A percentile compares a stretch with the other conserved stretches of the same genome.
phyloP scores from a whole-genome alignment of 1,140 invertebrate species.

The Mesaphorura yosii region DNA sequence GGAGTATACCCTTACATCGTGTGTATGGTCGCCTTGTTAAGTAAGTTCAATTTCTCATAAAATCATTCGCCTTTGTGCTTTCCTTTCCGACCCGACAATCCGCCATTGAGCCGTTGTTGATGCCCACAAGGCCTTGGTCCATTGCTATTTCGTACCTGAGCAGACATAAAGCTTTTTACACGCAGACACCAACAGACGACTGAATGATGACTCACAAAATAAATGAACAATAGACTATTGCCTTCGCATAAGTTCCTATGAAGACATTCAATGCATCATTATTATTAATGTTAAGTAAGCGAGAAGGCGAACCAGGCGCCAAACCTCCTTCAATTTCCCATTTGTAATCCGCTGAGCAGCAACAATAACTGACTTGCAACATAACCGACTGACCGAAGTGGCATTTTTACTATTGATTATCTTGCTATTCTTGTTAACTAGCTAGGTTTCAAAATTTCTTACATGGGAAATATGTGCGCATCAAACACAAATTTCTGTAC shows the following conservation, averaged over 20 bases:
- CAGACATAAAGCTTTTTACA: not conserved
- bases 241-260: too few relatives aligned
- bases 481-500: too few relatives aligned
- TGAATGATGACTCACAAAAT: not conserved
- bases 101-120: not conserved
- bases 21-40: slow-evolving; percentile 17
- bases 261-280: too few relatives aligned
- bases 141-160: not conserved
- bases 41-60: slow-evolving; percentile 14
- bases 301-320: too few relatives aligned
- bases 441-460: not conserved
- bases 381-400: too few relatives aligned
- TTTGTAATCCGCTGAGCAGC: too few relatives aligned
- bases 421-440: too few relatives aligned
- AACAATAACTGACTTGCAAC: too few relatives aligned
- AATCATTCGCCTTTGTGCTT: slow-evolving; percentile 1
- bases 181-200: not conserved
- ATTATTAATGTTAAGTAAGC: too few relatives aligned
- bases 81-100: not conserved
- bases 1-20: slow-evolving; percentile 26
- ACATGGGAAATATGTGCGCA: not conserved
- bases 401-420: too few relatives aligned
- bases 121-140: not conserved
- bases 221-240: too few relatives aligned
- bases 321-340: too few relatives aligned